phyloP scores from a whole-genome alignment of 2,797 vertebrate genomes.

The Platalea minor region DNA sequence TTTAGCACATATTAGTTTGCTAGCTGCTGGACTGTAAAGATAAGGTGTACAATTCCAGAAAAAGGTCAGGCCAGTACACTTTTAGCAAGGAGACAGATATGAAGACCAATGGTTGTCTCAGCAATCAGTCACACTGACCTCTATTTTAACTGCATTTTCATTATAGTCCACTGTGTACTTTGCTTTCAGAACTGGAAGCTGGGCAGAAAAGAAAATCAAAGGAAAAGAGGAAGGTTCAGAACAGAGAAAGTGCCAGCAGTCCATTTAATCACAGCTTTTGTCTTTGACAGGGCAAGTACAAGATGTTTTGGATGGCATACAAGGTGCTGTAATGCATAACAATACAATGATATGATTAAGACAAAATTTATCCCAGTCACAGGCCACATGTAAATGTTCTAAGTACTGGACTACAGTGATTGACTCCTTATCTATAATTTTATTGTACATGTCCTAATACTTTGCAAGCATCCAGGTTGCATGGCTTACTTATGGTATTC shows the following conservation, averaged over 20 bases:
- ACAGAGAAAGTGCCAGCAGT: not conserved
- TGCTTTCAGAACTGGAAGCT: not conserved
- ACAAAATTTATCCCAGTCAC: not conserved
- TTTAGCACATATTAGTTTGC: not conserved
- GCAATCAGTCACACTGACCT: not conserved
- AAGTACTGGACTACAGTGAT: not conserved
- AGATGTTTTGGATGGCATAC: constrained; percentile 14
- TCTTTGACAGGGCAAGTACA: not conserved
- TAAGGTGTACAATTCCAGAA: not conserved
- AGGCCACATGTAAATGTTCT: not conserved
- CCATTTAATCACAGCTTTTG: constrained; percentile 29
- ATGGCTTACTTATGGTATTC: not conserved
- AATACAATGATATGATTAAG: not conserved
- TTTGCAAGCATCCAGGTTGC: not conserved
- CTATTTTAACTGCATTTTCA: not conserved
- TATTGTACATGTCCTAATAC: not conserved
- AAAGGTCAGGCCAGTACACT: not conserved
- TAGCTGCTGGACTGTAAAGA: not conserved
- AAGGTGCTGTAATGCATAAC: not conserved
- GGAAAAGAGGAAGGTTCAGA: not conserved
- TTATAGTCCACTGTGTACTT: not conserved
- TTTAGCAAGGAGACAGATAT: not conserved
- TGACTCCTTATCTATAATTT: not conserved
- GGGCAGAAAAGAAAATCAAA: not conserved
- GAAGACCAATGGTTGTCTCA: not conserved